A percentile compares a stretch with the other conserved stretches of the same genome.
These are phyloP conservation scores for Chaenogobius annularis DNA, from an alignment of 2,113 vertebrate genomes.

Conservation along the genomic window DNA sequence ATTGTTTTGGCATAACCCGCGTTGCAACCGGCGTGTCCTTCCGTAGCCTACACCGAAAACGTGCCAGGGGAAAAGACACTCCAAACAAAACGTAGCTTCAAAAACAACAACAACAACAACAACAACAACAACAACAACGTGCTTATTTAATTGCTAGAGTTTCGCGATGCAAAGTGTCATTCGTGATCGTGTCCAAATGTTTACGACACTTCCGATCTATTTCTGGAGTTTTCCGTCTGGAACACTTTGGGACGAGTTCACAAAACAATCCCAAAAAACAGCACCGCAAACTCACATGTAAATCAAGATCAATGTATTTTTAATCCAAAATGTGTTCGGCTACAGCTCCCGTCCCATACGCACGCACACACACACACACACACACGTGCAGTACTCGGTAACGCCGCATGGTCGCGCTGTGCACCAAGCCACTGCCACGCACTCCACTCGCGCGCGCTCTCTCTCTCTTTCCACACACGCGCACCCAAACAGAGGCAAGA, in stretches of 20 bases:
- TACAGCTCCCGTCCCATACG: neutral
- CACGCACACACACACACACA: neutral
- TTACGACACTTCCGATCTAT: too few relatives aligned
- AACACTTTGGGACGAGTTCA: neutral
- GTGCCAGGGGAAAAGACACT: too few relatives aligned
- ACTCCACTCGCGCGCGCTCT: constrained; percentile 13
- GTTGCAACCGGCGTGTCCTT: too few relatives aligned
- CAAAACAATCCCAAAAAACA: neutral
- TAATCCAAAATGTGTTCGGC: neutral
- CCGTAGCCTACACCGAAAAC: too few relatives aligned
- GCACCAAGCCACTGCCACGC: constrained; percentile 42
- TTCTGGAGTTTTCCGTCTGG: too few relatives aligned
- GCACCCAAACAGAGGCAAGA: constrained; percentile 20
- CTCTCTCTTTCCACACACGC: constrained; percentile 21
- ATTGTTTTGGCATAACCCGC: too few relatives aligned
- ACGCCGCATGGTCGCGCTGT: constrained; percentile 73
- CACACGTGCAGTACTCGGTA: neutral
- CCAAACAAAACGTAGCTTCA: too few relatives aligned
- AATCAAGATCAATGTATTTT: neutral
- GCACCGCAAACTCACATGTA: neutral
- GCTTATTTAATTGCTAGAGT: too few relatives aligned
- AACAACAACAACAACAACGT: too few relatives aligned
- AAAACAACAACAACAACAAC: too few relatives aligned
- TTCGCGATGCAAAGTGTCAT: too few relatives aligned
- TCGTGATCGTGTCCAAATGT: too few relatives aligned